Base-by-base conservation (phyloP, 2,113 vertebrate genomes). In the crab-eating macaque (Macaca fascicularis) region DNA sequence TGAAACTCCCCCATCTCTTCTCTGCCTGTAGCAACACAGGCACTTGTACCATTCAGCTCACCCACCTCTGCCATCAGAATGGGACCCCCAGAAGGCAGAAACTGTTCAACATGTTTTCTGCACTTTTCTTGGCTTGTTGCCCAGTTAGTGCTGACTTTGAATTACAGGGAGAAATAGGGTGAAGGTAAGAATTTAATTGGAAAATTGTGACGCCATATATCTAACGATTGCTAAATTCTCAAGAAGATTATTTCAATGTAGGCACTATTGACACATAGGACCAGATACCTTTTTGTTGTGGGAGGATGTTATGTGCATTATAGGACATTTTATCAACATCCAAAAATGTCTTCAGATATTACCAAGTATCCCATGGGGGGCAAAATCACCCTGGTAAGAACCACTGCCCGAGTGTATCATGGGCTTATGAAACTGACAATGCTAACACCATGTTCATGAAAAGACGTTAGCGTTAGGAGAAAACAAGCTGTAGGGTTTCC, bases 41-140 rank as follows among this genome's bases (percentile, higher is more conserved):
- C 9, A 8, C n/a, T 3, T 7, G 10, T 13, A 30, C 61, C 57
- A 32, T 61, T 27, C 43, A 19, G 8, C 35, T 5, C 0, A 0
- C 45, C 59, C 40, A 48, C 27, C 13, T 69, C 38, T 69, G 48
- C 67, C 43, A 40, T 72, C n/a, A 67, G 57, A 92, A 61, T 0
- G 12, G n/a, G 10, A 40, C 16, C 70, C 82, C n/a, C 20, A 6
- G 70, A 70, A 74, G 40, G 23, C 38, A 30, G 22, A 19, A 83
- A n/a, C 6, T 40, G 10, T 35, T 92, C 43, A 90, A 43, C 30
- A 14, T 2, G 6, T 89, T 83, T 48, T 48, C 45, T 40, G 10
- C 8, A 9, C 38, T 59, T 50, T 3, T 13, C 14, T 76, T 72
- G n/a, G 35, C 7, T 45, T 75, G 8, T 30, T 6, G 38, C n/a